Conservation (phyloP, 2,113 vertebrate genomes). For the Alexandromys fortis region DNA sequence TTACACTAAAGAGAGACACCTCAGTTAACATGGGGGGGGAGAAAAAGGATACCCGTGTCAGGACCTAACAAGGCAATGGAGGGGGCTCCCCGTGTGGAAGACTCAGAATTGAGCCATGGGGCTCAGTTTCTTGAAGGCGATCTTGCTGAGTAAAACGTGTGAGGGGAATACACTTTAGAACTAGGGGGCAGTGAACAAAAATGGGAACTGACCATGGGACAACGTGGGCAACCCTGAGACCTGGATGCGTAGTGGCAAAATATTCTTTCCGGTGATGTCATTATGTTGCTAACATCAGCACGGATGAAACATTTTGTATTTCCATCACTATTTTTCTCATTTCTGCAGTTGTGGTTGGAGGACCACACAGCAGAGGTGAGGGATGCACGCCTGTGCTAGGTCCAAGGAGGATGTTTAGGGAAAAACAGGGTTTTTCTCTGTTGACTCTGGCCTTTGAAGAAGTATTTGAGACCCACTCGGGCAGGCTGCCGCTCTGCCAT, state of each 20-base stretch:
- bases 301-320: not conserved
- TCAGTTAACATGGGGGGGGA: not conserved
- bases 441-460: not conserved
- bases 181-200: not conserved
- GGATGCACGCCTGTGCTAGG: no score
- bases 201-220: not conserved
- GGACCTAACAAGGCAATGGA: not conserved
- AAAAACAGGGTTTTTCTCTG: conserved; percentile 45
- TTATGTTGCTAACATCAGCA: not conserved
- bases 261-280: not conserved
- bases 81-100: no score
- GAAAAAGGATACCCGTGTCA: no score
- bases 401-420: not conserved
- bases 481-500: not conserved
- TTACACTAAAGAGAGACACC: not conserved
- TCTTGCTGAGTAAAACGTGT: not conserved
- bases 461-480: not conserved
- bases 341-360: not conserved
- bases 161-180: not conserved
- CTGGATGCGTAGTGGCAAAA: accelerated
- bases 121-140: not conserved
- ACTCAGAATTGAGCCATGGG: not conserved
- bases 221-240: no score
- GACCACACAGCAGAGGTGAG: not conserved
- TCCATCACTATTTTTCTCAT: not conserved